Evolutionary conservation across 2,888 invertebrate species (phyloP).

Genomic region (Pantelozetes paolii): DNA sequence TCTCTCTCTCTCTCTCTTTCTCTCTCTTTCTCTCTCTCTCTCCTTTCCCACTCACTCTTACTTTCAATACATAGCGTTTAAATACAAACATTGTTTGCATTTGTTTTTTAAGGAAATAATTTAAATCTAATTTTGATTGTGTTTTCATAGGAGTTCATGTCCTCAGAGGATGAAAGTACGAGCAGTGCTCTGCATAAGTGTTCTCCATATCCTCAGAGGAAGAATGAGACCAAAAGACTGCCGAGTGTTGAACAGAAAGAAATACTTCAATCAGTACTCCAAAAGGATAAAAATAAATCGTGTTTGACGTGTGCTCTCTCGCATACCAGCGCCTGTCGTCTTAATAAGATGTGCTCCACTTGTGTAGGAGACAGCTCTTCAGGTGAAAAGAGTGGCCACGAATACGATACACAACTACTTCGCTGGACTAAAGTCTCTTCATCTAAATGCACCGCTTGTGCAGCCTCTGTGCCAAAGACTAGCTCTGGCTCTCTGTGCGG

Average conservation of each 20-base stretch:
- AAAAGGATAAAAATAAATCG: conserved; percentile 8
- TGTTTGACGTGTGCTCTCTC: conserved; percentile 23
- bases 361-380: conserved; percentile 39
- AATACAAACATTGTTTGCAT: background rate
- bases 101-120: conserved; percentile 4
- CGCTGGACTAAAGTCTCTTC: conserved; percentile 14
- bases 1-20: too few species aligned
- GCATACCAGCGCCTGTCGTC: conserved; percentile 12
- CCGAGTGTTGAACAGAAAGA: conserved; percentile 41
- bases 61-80: too few species aligned
- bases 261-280: conserved; percentile 38
- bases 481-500: background rate
- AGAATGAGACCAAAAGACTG: conserved; percentile 27
- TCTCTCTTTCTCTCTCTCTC: too few species aligned
- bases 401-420: background rate
- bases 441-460: background rate
- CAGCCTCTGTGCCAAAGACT: background rate
- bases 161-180: conserved; percentile 26
- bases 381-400: conserved; percentile 32
- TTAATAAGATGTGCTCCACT: conserved; percentile 26
- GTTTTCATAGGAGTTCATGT: conserved; percentile 28
- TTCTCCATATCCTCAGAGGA: conserved; percentile 44
- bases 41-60: too few species aligned
- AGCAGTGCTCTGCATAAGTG: conserved; percentile 39
- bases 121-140: background rate